These are phyloP conservation scores for Hydrophis major DNA, from an alignment of 2,797 vertebrate genomes.

Conservation along the genomic window DNA sequence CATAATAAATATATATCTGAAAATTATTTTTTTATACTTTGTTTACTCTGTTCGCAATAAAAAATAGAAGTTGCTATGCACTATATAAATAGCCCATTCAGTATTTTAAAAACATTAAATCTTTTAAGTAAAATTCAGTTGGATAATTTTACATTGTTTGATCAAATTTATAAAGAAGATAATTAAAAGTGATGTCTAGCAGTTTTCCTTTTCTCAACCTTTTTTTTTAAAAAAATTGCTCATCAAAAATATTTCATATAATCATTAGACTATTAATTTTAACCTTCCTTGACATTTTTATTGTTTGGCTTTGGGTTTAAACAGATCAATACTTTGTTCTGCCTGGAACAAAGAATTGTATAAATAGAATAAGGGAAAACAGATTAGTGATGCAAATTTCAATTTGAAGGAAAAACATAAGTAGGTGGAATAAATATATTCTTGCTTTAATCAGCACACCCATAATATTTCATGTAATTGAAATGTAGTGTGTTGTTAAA, in stretches of 20 bases:
- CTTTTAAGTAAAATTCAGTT: constrained; percentile 31
- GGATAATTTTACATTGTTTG: constrained; percentile 15
- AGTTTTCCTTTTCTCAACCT: constrained; percentile 37
- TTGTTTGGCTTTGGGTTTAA: constrained; percentile 46
- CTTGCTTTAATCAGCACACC: constrained; percentile 68
- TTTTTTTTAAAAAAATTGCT: constrained; percentile 21
- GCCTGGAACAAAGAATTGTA: constrained; percentile 46
- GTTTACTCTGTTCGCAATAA: constrained; percentile 7
- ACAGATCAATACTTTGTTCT: constrained; percentile 62
- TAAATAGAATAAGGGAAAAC: constrained; percentile 40
- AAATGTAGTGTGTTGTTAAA: constrained; percentile 62
- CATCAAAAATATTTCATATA: constrained; percentile 38
- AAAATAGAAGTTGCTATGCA: constrained; percentile 18
- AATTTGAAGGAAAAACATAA: constrained; percentile 64
- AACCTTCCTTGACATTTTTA: constrained; percentile 49
- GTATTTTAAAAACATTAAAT: not conserved
- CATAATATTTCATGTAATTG: constrained; percentile 69
- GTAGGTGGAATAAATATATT: constrained; percentile 60
- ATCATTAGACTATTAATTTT: constrained; percentile 40
- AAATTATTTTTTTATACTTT: constrained; percentile 2
- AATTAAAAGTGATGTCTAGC: constrained; percentile 33
- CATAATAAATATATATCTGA: not conserved
- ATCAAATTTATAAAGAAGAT: constrained; percentile 29
- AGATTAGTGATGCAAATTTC: constrained; percentile 57
- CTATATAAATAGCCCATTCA: constrained; percentile 17